Base-by-base conservation (phyloP, 2,797 vertebrate genomes). In the Bufotes viridis region DNA sequence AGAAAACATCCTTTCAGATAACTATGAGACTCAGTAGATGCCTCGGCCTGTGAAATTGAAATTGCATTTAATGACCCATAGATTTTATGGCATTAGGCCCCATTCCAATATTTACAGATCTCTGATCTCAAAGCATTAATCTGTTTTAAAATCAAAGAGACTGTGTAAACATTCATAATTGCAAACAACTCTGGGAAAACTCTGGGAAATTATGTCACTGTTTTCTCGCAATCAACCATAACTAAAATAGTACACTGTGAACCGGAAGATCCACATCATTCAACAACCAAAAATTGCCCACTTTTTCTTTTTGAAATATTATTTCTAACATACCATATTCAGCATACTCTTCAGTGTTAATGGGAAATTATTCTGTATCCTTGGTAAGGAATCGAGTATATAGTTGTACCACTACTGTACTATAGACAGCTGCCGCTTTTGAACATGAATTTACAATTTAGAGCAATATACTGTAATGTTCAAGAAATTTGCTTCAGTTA, bases 21-120 rank as follows among this genome's bases (percentile, higher is more conserved):
- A 88, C 79, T n/a, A 15, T 1, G 34, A 65, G 75, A 49, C 81
- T 87, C 22, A 42, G 69, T 34, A 57, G 76, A 42, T 60, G 81
- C 72, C 85, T 11, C 49, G 72, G 86, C 75, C 81, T 84, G 82
- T 88, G 82, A 84, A 84, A 88, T 88, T 78, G 81, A 84, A 84
- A 84, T 88, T 84, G 42, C 81, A 88, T 60, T 84, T 84, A 88
- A 88, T 85, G 87, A 81, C 82, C 87, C 82, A 7, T 72, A 69
- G 24, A 74, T 74, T 75, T 80, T 72, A 80, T 24, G 15, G 75
- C 82, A 84, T 84, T 80, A 72, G 82, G 82, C 75, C 53, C 4
- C 9, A 2, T 12, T 88, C 87, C 87, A 88, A 74, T 88, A 85
- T 85, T 88, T 87, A 87, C 87, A 83, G 74, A 84, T 60, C 81